These are phyloP conservation scores for Otis tarda DNA, from an alignment of 2,113 vertebrate genomes.

Conservation along the genomic window DNA sequence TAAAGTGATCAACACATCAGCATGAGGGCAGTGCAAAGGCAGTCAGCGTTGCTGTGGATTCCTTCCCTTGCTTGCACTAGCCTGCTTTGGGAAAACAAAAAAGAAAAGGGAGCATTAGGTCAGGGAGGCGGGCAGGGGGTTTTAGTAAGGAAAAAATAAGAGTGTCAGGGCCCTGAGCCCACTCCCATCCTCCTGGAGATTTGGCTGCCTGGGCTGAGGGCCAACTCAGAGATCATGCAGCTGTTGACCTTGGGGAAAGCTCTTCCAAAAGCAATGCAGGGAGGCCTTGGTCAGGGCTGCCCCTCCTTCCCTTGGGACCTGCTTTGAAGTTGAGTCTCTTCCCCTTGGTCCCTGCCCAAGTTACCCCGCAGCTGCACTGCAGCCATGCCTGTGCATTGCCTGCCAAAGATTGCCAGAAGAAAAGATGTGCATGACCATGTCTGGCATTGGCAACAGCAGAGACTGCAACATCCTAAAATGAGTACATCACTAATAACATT, in stretches of 20 bases:
- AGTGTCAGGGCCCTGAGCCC: neutral
- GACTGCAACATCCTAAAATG: neutral
- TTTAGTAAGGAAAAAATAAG: neutral
- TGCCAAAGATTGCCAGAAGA: neutral
- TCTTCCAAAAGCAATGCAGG: neutral
- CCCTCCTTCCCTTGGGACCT: neutral
- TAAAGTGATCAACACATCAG: neutral
- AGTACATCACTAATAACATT: neutral
- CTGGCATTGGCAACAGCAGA: neutral
- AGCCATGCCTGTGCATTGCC: neutral
- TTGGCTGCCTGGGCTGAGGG: neutral
- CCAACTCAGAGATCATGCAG: neutral
- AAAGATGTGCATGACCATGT: neutral
- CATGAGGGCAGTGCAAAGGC: accelerated
- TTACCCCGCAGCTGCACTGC: neutral
- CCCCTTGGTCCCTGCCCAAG: neutral
- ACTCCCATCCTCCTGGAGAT: neutral
- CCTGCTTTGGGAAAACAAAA: neutral
- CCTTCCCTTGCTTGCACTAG: neutral
- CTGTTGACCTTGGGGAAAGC: neutral
- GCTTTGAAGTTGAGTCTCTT: neutral
- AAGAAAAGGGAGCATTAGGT: neutral
- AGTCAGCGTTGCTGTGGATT: accelerated
- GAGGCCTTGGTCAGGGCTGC: neutral
- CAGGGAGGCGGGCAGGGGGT: neutral